Evolutionary conservation across 2,888 invertebrate species (phyloP).

Genomic region (Anarsia innoxiella): DNA sequence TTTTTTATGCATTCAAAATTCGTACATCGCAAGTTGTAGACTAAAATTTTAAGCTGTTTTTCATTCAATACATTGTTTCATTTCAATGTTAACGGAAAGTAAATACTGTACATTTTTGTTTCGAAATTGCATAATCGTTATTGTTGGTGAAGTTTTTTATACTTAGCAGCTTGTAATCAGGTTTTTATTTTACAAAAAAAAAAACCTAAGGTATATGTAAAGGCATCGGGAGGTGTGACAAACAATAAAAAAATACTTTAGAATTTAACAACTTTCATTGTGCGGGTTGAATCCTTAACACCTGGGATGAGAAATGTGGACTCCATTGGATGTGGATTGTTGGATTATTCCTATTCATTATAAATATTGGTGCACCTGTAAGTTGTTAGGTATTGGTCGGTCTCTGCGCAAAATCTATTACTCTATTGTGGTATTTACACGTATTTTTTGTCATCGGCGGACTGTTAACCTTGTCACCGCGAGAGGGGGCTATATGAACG

Average conservation of each 20-base stretch:
- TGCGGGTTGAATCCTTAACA: conserved; percentile 29
- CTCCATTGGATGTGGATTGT: conserved; percentile 13
- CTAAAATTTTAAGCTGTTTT: conserved; percentile 37
- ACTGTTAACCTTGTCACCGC: too few relatives aligned
- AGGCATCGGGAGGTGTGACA: conserved; percentile 62
- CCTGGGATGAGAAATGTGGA: conserved; percentile 13
- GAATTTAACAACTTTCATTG: conserved; percentile 46
- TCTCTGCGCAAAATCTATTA: too few relatives aligned
- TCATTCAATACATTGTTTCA: conserved; percentile 19
- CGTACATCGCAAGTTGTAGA: conserved; percentile 52
- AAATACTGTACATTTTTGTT: conserved; percentile 40
- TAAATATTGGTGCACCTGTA: conserved; percentile 46
- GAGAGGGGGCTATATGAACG: too few relatives aligned
- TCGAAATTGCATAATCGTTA: conserved; percentile 67
- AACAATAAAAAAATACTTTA: conserved; percentile 68
- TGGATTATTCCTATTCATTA: conserved; percentile 42
- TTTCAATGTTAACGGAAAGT: conserved; percentile 18
- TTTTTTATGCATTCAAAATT: conserved; percentile 73
- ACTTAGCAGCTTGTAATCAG: conserved; percentile 68
- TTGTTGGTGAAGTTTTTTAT: conserved; percentile 64
- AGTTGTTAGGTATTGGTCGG: conserved; percentile 47
- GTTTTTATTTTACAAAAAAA: conserved; percentile 51
- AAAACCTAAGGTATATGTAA: conserved; percentile 60
- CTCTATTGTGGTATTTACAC: too few relatives aligned
- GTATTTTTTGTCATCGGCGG: too few relatives aligned